These are phyloP conservation scores for Litoditis marina DNA, from an alignment of 2,888 invertebrate species.

Conservation along the genomic window DNA sequence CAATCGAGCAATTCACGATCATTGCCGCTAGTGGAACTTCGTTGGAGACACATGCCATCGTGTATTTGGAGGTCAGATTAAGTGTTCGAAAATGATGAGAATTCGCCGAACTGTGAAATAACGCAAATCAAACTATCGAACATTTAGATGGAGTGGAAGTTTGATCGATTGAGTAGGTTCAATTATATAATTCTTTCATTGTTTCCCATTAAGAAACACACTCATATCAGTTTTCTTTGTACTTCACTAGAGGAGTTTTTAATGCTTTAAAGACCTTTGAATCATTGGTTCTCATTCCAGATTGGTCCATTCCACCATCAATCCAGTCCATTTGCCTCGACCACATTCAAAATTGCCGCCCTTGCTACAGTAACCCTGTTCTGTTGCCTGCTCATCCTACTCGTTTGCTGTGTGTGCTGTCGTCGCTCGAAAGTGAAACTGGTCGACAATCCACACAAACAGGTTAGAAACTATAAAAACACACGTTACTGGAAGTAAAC, in stretches of 20 bases:
- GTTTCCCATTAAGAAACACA: too few relatives aligned
- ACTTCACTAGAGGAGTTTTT: too few relatives aligned
- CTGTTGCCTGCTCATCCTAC: conserved; percentile 66
- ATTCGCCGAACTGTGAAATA: too few relatives aligned
- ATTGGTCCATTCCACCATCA: conserved; percentile 66
- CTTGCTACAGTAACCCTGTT: conserved; percentile 75
- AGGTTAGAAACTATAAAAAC: conserved; percentile 3
- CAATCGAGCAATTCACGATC: conserved; percentile 45
- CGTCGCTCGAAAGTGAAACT: conserved; percentile 21
- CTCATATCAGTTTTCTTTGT: too few relatives aligned
- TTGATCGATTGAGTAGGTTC: too few relatives aligned
- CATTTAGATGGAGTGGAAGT: too few relatives aligned
- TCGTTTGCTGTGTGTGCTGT: conserved; percentile 68
- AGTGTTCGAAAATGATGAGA: background rate
- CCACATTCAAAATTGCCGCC: conserved; percentile 71
- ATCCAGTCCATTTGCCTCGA: conserved; percentile 24
- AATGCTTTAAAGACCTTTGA: too few relatives aligned
- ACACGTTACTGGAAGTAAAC: too few relatives aligned
- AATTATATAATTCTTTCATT: too few relatives aligned
- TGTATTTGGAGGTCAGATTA: conserved; percentile 42
- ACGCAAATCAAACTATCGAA: too few relatives aligned
- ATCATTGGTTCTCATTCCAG: too few relatives aligned
- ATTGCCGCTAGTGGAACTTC: conserved; percentile 42
- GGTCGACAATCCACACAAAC: conserved; percentile 20
- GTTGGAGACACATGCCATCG: conserved; percentile 29